Evolutionary conservation across 2,797 vertebrate genomes (phyloP).

Genomic region (Hipposideros larvatus): DNA sequence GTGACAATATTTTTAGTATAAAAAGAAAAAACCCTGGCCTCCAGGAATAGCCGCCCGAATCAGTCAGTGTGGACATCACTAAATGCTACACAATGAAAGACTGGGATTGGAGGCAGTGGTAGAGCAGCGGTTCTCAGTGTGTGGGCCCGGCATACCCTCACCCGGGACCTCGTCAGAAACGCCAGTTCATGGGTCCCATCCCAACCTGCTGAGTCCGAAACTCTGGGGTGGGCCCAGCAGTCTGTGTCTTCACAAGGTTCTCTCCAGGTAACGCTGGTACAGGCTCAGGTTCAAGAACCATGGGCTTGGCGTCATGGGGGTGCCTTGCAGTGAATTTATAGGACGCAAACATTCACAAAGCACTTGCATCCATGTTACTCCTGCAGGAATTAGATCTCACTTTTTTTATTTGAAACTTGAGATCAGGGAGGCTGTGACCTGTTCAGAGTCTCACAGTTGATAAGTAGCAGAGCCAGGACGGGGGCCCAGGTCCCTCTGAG

Average conservation of each 20-base stretch:
- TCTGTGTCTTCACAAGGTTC: too few relatives aligned
- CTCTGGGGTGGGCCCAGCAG: not conserved
- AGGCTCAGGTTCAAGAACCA: not conserved
- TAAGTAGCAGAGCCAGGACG: not conserved
- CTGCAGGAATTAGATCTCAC: not conserved
- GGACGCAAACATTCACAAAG: not conserved
- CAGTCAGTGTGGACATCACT: not conserved
- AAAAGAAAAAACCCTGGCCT: not conserved
- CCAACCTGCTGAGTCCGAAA: not conserved
- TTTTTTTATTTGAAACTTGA: not conserved
- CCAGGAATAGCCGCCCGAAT: not conserved
- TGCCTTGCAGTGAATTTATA: not conserved
- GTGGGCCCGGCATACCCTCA: too few relatives aligned
- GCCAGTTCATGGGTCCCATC: not conserved
- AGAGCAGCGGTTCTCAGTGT: not conserved
- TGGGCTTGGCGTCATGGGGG: accelerated
- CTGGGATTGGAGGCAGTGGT: accelerated
- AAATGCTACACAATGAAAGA: not conserved
- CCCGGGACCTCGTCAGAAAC: not conserved
- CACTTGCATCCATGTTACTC: not conserved
- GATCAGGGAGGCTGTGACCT: not conserved
- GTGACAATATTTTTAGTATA: not conserved
- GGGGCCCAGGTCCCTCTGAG: too few relatives aligned
- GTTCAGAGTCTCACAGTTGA: not conserved
- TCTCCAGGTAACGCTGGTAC: not conserved